Evolutionary conservation across 2,888 invertebrate species (phyloP).

Genomic region (Andrena bucephala): DNA sequence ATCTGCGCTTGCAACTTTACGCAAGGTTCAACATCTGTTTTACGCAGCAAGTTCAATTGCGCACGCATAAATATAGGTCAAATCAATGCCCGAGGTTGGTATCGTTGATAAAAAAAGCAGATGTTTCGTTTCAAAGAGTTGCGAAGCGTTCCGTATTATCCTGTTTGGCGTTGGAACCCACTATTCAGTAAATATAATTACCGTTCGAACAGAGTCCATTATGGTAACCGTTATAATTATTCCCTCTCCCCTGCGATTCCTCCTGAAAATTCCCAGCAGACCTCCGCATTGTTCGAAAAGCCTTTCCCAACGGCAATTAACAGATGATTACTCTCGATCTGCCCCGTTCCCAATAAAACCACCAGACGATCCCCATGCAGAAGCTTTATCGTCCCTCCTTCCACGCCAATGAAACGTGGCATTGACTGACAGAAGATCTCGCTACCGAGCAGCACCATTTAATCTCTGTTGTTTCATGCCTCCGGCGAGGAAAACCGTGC

Average conservation of each 20-base stretch:
- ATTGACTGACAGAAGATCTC: slow-evolving; percentile 9
- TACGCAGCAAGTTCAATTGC: too few species aligned
- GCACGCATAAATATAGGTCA: too few species aligned
- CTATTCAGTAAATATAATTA: too few species aligned
- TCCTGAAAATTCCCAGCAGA: background rate
- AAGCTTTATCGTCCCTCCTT: slow-evolving; percentile 1
- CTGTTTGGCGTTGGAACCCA: too few species aligned
- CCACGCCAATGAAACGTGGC: background rate
- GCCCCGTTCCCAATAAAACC: background rate
- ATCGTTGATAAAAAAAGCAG: too few species aligned
- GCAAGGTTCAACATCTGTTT: too few species aligned
- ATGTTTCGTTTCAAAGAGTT: too few species aligned
- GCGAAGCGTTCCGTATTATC: too few species aligned
- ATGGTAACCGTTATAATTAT: background rate
- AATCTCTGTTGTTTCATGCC: slow-evolving; percentile 4
- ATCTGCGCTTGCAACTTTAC: too few species aligned
- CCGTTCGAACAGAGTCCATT: too few species aligned
- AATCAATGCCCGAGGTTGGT: too few species aligned
- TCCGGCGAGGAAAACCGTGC: background rate
- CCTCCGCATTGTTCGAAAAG: background rate
- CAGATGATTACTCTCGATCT: background rate
- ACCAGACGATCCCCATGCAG: background rate
- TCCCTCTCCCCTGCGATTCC: background rate
- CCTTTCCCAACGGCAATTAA: background rate
- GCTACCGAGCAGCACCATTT: background rate